Base-by-base conservation (phyloP, 2,113 vertebrate genomes). In the Sander vitreus region DNA sequence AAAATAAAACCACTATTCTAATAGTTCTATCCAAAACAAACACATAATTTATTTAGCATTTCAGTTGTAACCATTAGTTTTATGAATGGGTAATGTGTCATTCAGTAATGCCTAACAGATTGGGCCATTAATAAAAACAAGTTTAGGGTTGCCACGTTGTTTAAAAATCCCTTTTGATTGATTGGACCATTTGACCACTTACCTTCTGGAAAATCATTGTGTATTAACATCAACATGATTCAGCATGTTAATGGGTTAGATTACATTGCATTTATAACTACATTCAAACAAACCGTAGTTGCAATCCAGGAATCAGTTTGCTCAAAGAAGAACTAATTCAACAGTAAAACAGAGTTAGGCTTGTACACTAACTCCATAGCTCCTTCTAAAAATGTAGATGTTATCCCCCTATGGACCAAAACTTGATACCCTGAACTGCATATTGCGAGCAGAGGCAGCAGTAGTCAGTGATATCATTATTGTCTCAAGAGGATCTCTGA, bases 401-500 rank as follows among this genome's bases (percentile, higher is more conserved):
- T 36, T 13, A 7, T 33, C 21, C 48, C 8, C 14, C 6, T 30
- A 23, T 12, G 4, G 11, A 21, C 3, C 33, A 43, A 62, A 62
- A 21, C 45, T 0, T 66, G 47, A 65, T 27, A 27, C 18, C 78
- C 13, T 63, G 25, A 45, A 6, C n/a, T 55, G 36, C 19, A 18
- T 11, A 14, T 33, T 50, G 19, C 6, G 18, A 71, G 73, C 53
- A 30, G 48, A 74, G 47, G 81, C 81, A 78, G 82, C 67, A 58
- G n/a, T 73, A 16, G 43, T 53, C 19, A 19, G 27, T 33, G 14
- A 15, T n/a, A 1, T 27, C 1, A 5, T 39, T 0, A 0, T 2
- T 51, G 23, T 64, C 50, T 54, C 1, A 0, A 19, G 57, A 15
- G 62, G 78, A 43, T 73, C 70, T 75, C 76, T 88, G 48, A 90